Base-by-base conservation (phyloP, 64 coral and sea anemone genomes). In the Actinia equina region DNA sequence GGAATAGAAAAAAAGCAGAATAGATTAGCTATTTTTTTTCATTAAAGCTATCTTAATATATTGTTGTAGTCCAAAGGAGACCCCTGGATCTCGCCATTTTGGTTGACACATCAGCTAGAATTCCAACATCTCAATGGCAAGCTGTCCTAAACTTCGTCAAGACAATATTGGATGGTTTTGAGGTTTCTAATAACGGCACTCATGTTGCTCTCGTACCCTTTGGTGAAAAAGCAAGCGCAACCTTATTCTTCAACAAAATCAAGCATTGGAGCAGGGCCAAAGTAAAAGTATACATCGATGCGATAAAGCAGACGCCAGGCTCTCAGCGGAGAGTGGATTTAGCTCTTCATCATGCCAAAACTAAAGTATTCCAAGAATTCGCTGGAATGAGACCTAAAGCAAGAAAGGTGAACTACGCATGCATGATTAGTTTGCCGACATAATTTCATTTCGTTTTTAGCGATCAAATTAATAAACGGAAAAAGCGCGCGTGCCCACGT, bases 11-110 rank as follows among this genome's bases (percentile, higher is more conserved):
- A 49, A 6, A 49, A 49, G 46, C 46, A 49, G 46, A 49, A 37
- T 37, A 49, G 46, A 49, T 4, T 8, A 49, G 7, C 4, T 49
- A 49, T 6, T 6, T 49, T 49, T 41, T 12, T 26, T 30, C 13
- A 12, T 37, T 74, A 30, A 74, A 0, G 4, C 4, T 7, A 65
- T 41, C 3, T 30, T 74, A 74, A 41, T 74, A 30, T 14, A 12
- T 74, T 74, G 3, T 74, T 41, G 2, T 26, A 85, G 83, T 44
- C 55, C 22, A 85, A 42, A 57, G 59, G 52, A 57, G 83, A 85
- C 90, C 90, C 17, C 51, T 92, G n/a, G 93, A 95, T 65, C 61
- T 95, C 44, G 93, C 85, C 44, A 84, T 95, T 45, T 14, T 95
- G 17, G 86, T 91, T 5, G 93, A 95, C 44, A 85, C 85, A 16